phyloP scores from a whole-genome alignment of 2,888 invertebrate species.

The Hetaerina titia region DNA sequence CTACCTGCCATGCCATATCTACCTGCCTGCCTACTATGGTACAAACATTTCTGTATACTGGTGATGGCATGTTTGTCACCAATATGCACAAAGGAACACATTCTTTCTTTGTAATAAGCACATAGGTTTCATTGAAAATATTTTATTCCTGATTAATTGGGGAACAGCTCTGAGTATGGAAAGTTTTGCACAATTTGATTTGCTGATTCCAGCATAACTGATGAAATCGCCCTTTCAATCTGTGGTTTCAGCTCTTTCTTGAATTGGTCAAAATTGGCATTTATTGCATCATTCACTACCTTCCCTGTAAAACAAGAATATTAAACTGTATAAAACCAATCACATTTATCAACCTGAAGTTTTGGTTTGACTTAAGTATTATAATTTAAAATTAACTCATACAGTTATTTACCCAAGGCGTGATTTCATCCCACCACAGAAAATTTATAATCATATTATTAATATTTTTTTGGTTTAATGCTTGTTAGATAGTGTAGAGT shows the following conservation, averaged over 20 bases:
- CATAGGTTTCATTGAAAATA: constrained; percentile 70
- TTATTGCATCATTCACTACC: constrained; percentile 81
- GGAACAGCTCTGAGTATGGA: constrained; percentile 80
- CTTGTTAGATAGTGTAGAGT: not conserved
- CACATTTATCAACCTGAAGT: not conserved
- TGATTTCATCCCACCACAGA: no score
- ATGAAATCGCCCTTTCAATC: constrained; percentile 80
- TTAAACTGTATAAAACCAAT: not conserved
- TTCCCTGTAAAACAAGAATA: constrained; percentile 74
- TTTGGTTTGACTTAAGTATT: no score
- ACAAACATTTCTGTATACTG: no score
- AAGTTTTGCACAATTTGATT: constrained; percentile 81
- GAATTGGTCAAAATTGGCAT: constrained; percentile 82
- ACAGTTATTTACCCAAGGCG: not conserved
- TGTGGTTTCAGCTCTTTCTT: constrained; percentile 80
- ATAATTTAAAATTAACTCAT: not conserved
- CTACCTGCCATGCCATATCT: no score
- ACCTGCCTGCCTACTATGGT: no score
- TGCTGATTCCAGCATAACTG: constrained; percentile 79
- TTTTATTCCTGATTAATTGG: constrained; percentile 73
- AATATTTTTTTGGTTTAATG: not conserved
- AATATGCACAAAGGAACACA: no score
- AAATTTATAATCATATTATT: not conserved
- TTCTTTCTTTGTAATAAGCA: not conserved
- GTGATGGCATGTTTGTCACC: no score